A percentile compares a stretch with the other conserved stretches of the same genome.
These are phyloP conservation scores for Eubasilissa splendida DNA, from an alignment of 2,888 invertebrate species.

Conservation along the genomic window DNA sequence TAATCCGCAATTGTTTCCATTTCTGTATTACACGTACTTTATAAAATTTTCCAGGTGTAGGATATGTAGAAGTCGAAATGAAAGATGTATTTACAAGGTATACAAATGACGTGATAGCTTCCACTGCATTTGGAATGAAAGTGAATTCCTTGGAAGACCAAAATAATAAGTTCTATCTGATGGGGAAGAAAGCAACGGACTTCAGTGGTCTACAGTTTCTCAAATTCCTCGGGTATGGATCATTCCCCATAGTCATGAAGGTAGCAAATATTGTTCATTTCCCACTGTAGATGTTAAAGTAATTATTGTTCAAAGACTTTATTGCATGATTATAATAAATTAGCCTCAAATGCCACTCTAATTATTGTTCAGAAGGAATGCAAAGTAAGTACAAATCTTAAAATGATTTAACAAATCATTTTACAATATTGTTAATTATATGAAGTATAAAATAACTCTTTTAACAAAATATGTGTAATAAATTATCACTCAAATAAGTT, in stretches of 20 bases:
- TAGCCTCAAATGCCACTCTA: too few relatives aligned
- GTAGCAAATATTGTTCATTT: constrained; percentile 19
- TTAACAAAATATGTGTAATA: too few relatives aligned
- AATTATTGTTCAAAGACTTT: too few relatives aligned
- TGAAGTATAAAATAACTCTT: too few relatives aligned
- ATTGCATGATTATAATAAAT: too few relatives aligned
- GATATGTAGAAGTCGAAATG: constrained; percentile 64
- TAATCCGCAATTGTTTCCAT: background rate
- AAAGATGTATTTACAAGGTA: constrained; percentile 71
- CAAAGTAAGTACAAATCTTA: too few relatives aligned
- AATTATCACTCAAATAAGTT: too few relatives aligned
- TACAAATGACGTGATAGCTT: constrained; percentile 75
- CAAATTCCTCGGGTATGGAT: constrained; percentile 57
- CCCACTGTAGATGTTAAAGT: too few relatives aligned
- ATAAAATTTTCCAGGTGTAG: constrained; percentile 45
- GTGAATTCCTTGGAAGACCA: constrained; percentile 72
- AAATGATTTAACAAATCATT: too few relatives aligned
- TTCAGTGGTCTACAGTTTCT: constrained; percentile 57
- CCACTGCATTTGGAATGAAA: constrained; percentile 72
- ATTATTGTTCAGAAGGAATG: too few relatives aligned
- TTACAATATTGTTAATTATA: too few relatives aligned
- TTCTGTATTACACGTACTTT: background rate
- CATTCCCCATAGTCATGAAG: constrained; percentile 56
- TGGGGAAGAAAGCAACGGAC: constrained; percentile 61
- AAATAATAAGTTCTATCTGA: constrained; percentile 71